Conservation (phyloP, 2,888 invertebrate species). For the Drosophila pegasa region DNA sequence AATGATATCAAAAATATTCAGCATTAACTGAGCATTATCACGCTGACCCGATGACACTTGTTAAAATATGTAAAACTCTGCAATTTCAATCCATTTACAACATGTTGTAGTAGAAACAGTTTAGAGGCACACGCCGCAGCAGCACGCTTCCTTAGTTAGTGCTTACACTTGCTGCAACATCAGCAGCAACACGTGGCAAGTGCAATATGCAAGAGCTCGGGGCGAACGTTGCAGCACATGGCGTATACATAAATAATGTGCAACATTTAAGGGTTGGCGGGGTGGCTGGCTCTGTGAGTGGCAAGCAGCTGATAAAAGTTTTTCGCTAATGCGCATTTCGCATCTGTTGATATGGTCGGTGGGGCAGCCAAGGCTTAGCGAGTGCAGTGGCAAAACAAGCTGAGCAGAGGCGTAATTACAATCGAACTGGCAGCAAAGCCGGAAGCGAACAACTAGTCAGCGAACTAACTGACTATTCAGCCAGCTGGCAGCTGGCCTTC, state of each 20-base stretch:
- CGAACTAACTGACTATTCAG: conserved; percentile 32
- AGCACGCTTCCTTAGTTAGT: neutral
- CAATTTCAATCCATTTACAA: too few species aligned
- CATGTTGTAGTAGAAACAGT: conserved; percentile 2
- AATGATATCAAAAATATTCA: too few species aligned
- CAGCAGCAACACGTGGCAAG: conserved; percentile 49
- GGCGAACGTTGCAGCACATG: conserved; percentile 8
- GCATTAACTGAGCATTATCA: too few species aligned
- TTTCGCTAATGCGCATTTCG: conserved; percentile 57
- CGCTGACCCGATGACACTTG: too few species aligned
- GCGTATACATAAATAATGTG: conserved; percentile 37
- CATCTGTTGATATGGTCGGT: conserved; percentile 49
- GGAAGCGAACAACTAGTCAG: conserved; percentile 64
- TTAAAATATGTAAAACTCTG: too few species aligned
- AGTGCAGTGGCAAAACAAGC: conserved; percentile 50
- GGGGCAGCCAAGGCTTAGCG: conserved; percentile 6
- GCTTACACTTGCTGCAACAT: conserved; percentile 18
- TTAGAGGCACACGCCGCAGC: conserved; percentile 9
- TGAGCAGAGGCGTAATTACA: conserved; percentile 70
- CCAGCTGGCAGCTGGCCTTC: conserved; percentile 33
- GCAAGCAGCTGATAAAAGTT: conserved; percentile 56
- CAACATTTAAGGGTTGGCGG: neutral
- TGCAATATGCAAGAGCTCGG: conserved; percentile 23
- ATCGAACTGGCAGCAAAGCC: conserved; percentile 49
- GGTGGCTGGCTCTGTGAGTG: conserved; percentile 12